Evolutionary conservation across 2,888 invertebrate genomes (phyloP).

Genomic region (Aleiodes leptofemur): DNA sequence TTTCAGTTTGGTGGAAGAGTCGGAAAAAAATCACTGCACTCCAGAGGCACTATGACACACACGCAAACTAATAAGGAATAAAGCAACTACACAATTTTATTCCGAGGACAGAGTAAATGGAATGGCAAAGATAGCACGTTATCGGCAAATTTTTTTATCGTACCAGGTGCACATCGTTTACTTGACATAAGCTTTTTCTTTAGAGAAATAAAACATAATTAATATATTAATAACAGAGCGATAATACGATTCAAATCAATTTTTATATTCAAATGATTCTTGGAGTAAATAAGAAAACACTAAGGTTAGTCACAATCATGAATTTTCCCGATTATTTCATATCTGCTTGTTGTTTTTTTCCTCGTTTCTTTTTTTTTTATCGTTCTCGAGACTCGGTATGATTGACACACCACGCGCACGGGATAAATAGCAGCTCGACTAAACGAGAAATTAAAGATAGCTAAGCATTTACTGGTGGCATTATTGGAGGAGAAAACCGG

Average conservation of each 20-base stretch:
- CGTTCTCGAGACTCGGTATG: neutral
- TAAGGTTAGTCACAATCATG: no score
- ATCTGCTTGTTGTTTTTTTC: neutral
- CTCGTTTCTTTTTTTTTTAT: neutral
- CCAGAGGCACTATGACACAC: slow-evolving; percentile 7
- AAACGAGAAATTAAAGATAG: slow-evolving; percentile 48
- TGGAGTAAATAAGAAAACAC: no score
- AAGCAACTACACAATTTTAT: slow-evolving; percentile 37
- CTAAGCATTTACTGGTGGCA: slow-evolving; percentile 41
- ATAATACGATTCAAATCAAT: slow-evolving; percentile 22
- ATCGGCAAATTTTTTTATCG: slow-evolving; percentile 52
- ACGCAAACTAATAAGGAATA: slow-evolving; percentile 9
- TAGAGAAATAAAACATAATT: neutral
- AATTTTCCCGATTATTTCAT: slow-evolving; percentile 18
- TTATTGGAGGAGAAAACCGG: slow-evolving; percentile 41
- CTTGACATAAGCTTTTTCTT: slow-evolving; percentile 3
- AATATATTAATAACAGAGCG: neutral
- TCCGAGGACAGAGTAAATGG: slow-evolving; percentile 38
- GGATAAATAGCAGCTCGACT: slow-evolving; percentile 39
- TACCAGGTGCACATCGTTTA: slow-evolving; percentile 45
- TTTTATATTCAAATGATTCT: neutral
- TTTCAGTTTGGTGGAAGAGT: neutral
- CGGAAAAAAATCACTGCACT: slow-evolving; percentile 11
- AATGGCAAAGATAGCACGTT: slow-evolving; percentile 49
- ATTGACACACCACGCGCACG: slow-evolving; percentile 34